Evolutionary conservation across 1,140 invertebrate species (phyloP), one percentile per base, ranked within the genome.

Genomic region (Phocides pigmalion): DNA sequence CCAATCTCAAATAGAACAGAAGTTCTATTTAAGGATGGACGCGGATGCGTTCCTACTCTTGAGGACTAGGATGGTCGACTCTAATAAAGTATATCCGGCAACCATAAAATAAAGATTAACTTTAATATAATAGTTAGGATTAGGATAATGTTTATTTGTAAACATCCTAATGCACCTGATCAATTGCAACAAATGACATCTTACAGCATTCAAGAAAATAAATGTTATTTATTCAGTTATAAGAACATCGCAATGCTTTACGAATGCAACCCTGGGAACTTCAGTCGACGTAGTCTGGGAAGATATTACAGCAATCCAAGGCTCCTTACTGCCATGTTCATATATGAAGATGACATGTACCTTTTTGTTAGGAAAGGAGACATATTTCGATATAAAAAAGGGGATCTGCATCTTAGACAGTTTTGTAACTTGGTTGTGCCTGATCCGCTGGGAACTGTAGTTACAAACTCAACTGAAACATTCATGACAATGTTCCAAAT

Each of bases 301-400:
- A 53, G 50, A n/a, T 53, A 20, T 39, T 53, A 53, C 15, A 53
- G 32, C 15, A 35, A 35, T 16, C 25, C 50, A 3, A 37, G 17
- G n/a, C 19, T 53, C 16, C 32, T 53, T 4, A 37, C 28, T 53
- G 32, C 50, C 12, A 53, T 74, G 22, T 62, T 68, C 19, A 56
- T 68, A 4, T 44, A 68, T 37, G 39, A 46, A n/a, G 39, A 53
- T 28, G 53, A 71, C 14, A 62, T 74, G 49, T 71, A 71, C 51
- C 17, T 74, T 9, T 54, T 39, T 19, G 6, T 37, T 12, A 22
- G 16, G 11, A 54, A 22, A 41, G 53, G 37, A 37, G 35, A 56
- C 22, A 37, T 56, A n/a, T 56, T 15, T 14, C n/a, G 20, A 4
- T 17, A 39, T 20, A 41, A 41, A 22, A 14, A 15, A 4, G 51